These are phyloP conservation scores for Scelioninae gen. 2 DNA, from an alignment of 2,888 invertebrate species.

Conservation along the genomic window DNA sequence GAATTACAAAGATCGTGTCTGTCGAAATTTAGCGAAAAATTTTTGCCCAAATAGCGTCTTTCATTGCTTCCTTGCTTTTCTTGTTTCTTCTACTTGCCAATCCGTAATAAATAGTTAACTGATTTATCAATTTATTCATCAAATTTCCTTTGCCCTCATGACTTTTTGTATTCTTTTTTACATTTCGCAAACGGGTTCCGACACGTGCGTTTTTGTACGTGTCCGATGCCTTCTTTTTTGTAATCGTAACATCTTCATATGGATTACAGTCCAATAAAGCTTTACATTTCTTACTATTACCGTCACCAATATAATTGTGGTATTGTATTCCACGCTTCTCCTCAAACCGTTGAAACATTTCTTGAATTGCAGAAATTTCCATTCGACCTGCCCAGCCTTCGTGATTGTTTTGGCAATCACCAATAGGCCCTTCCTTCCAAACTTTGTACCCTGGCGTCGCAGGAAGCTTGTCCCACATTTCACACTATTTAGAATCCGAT, in stretches of 20 bases:
- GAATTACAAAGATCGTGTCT: conserved; percentile 46
- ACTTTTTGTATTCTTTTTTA: conserved; percentile 46
- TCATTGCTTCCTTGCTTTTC: conserved; percentile 44
- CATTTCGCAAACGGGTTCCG: conserved; percentile 46
- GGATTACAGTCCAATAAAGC: conserved; percentile 30
- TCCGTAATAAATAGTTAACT: conserved; percentile 51
- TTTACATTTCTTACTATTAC: too few relatives aligned
- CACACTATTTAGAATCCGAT: conserved; percentile 8
- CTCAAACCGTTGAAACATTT: conserved; percentile 60
- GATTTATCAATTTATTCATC: conserved; percentile 55
- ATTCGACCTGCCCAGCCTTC: conserved; percentile 63
- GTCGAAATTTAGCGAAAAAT: conserved; percentile 51
- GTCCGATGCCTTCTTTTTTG: conserved; percentile 41
- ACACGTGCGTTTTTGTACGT: conserved; percentile 37
- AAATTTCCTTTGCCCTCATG: conserved; percentile 49
- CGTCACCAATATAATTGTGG: conserved; percentile 54
- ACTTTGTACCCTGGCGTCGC: conserved; percentile 5
- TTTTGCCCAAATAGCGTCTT: conserved; percentile 38
- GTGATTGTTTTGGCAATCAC: conserved; percentile 60
- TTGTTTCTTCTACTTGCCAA: conserved; percentile 42
- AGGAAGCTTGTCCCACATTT: too few relatives aligned
- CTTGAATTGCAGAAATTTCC: conserved; percentile 60
- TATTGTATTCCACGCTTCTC: conserved; percentile 54
- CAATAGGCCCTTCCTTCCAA: conserved; percentile 8
- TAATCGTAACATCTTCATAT: conserved; percentile 26